Evolutionary conservation across 2,888 invertebrate genomes (phyloP), one percentile per base, ranked within the genome.

Genomic region (Cerastis rubricosa): DNA sequence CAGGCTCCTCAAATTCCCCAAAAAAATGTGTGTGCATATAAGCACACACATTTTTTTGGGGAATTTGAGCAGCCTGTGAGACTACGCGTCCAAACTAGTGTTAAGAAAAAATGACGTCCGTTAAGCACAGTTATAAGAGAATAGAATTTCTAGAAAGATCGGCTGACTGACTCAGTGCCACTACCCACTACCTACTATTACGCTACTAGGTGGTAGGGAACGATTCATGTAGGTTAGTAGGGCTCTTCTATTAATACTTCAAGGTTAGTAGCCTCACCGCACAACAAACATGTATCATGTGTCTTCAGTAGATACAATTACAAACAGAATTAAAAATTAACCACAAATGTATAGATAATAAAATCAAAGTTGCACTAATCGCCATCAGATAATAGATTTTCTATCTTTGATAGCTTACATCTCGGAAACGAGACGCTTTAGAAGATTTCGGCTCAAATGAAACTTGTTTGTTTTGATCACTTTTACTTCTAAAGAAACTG

Each of bases 171-270:
- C 19, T 61, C 45, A 1, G 6, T n/a, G n/a, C n/a, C n/a, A n/a
- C n/a, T n/a, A n/a, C n/a, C n/a, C n/a, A 25, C 43, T 14, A 49
- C 9, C 22, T 0, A 6, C 29, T n/a, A 61, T n/a, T n/a, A n/a
- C n/a, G n/a, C n/a, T n/a, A n/a, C n/a, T n/a, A 17, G 40, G n/a
- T 5, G 11, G 9, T 17, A 29, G 45, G 61, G 3, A 69, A 72
- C 40, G 19, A 49, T 65, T 25, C 43, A 80, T 47, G 45, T 80
- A 75, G 78, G 82, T 78, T 74, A 74, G 64, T 78, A 43, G 47
- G 43, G 9, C 29, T 54, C 29, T 3, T 49, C 64, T 65, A 75
- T 57, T 25, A 65, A 65, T 78, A 65, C 12, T 40, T 29, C 64
- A 78, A 81, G 82, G 78, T 14, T 12, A 43, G 45, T 47, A 40